Evolutionary conservation across 1,140 invertebrate genomes (phyloP), one percentile per base, ranked within the genome.

Genomic region (Neodiprion lecontei): DNA sequence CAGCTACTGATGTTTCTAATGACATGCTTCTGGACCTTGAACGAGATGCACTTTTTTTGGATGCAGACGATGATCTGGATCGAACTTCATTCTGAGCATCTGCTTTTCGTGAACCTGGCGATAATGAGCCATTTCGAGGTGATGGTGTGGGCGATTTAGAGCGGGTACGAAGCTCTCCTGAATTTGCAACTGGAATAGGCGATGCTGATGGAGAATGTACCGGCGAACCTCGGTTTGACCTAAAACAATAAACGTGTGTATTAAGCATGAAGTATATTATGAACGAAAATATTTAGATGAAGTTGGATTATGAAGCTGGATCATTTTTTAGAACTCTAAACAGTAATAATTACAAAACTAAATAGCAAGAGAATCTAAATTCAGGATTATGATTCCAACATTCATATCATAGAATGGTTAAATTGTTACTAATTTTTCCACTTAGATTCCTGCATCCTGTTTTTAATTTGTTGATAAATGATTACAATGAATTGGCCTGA

Each of bases 91-190:
- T 7, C 10, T 69, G 21, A 21, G n/a, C 21, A 69, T 61, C 53
- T 61, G 53, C 7, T 17, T 61, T 61, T 12, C 11, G 53, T 8
- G 53, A 14, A 14, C 11, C 11, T 17, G 67, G 67, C 21, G 67
- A 47, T 23, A 21, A 11, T 7, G 67, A 69, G 7, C 67, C 67
- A 23, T 69, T 14, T 23, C 67, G 67, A 23, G 12, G n/a, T 12
- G 67, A 69, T 12, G 67, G 67, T 14, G 53, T 40, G 21, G 12
- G 28, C 50, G 61, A 72, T 40, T 49, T 66, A 8, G 76, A 80
- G 47, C 76, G 67, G 47, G 76, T 79, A 72, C 68, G 49, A 49
- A 76, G 77, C 69, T 73, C 73, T 21, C 47, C 70, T 61, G 76
- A 78, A n/a, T 76, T 74, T 67, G 69, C 61, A 40, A 49, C 21